These are phyloP conservation scores for Lycophotia porphyrea DNA, from an alignment of 2,888 invertebrate species.

Conservation along the genomic window DNA sequence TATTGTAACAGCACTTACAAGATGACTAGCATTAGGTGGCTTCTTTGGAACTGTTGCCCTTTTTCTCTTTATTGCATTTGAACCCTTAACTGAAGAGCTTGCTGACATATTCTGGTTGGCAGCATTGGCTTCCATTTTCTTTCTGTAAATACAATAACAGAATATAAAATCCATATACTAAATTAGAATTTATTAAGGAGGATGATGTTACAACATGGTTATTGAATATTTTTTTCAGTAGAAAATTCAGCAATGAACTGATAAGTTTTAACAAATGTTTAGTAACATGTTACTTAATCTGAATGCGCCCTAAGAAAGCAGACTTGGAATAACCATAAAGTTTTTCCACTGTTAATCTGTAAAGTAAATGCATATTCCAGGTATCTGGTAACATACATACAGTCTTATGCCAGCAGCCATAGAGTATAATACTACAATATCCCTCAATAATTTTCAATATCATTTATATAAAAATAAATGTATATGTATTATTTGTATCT, in stretches of 20 bases:
- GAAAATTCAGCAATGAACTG: not conserved
- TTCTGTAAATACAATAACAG: constrained; percentile 73
- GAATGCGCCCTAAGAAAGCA: not conserved
- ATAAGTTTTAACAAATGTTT: not conserved
- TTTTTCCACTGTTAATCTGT: not conserved
- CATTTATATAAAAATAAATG: too few relatives aligned
- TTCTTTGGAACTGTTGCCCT: constrained; percentile 86
- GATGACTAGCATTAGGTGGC: constrained; percentile 80
- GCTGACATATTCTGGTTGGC: constrained; percentile 78
- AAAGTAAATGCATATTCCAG: not conserved
- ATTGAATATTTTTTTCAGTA: not conserved
- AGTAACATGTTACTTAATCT: not conserved
- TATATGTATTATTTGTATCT: too few relatives aligned
- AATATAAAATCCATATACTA: not conserved
- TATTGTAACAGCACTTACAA: constrained; percentile 74
- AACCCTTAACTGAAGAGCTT: constrained; percentile 77
- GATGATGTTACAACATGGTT: not conserved
- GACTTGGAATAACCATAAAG: not conserved
- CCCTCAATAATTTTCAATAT: too few relatives aligned
- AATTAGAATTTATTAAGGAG: not conserved
- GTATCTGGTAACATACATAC: not conserved
- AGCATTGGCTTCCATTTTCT: constrained; percentile 85
- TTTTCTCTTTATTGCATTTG: constrained; percentile 85
- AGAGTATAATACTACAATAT: not conserved
- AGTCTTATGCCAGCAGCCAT: not conserved